A percentile compares a stretch with the other conserved stretches of the same genome.
Evolutionary conservation across 92 coral and sea anemone genomes (phyloP).

Genomic region (Palythoa grandis): DNA sequence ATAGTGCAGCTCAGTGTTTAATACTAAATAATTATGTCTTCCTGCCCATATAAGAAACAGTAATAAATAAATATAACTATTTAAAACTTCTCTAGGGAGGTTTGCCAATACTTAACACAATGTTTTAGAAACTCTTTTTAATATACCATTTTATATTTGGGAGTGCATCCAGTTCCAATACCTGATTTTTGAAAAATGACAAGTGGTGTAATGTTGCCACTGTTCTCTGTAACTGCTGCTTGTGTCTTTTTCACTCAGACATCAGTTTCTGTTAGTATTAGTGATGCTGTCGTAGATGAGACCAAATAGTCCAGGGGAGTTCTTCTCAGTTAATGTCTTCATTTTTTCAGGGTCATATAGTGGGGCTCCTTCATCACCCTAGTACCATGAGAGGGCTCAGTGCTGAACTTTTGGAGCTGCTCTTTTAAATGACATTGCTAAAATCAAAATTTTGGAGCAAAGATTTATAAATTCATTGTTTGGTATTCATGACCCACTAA

Average conservation of each 20-base stretch:
- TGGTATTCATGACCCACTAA: too few species aligned
- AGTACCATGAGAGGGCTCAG: background rate
- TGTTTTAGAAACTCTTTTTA: too few species aligned
- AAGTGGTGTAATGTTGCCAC: conserved; percentile 38
- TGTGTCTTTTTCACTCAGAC: background rate
- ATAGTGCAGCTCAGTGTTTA: too few species aligned
- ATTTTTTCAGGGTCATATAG: background rate
- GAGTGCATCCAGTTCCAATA: conserved; percentile 36
- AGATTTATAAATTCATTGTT: background rate
- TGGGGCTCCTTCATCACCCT: background rate
- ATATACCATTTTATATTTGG: background rate
- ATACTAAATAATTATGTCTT: too few species aligned
- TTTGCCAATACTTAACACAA: too few species aligned
- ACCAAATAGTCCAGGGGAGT: background rate
- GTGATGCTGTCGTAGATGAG: background rate
- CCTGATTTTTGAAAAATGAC: too few species aligned
- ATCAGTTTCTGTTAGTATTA: background rate
- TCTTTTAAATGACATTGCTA: background rate
- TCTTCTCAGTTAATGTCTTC: background rate
- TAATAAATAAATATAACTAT: too few species aligned
- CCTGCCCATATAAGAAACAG: too few species aligned
- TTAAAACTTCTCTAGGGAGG: too few species aligned
- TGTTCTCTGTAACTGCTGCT: conserved; percentile 50
- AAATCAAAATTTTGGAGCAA: background rate
- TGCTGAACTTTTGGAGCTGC: background rate